Evolutionary conservation across 2,888 invertebrate genomes (phyloP).

Genomic region (Eupithecia inturbata): DNA sequence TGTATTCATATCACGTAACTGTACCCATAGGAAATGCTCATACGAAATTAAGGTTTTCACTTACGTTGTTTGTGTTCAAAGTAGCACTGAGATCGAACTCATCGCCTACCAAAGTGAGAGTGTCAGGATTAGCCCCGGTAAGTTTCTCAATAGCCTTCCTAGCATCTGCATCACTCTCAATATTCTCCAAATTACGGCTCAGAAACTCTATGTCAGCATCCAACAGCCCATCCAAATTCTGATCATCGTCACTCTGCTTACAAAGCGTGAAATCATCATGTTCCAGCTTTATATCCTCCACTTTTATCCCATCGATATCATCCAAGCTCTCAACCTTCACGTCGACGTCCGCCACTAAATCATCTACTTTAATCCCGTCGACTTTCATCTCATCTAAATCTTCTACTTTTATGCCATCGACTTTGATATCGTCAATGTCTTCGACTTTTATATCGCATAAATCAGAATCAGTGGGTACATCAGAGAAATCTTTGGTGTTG

Average conservation of each 20-base stretch:
- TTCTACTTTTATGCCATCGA: constrained; percentile 74
- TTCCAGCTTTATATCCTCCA: constrained; percentile 77
- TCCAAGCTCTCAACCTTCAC: constrained; percentile 77
- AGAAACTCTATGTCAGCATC: constrained; percentile 82
- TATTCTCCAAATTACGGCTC: constrained; percentile 78
- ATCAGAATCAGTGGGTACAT: constrained; percentile 71
- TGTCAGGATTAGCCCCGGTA: constrained; percentile 78
- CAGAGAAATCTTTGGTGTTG: constrained; percentile 70
- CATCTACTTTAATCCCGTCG: constrained; percentile 75
- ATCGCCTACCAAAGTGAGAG: constrained; percentile 76
- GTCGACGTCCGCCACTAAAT: constrained; percentile 61
- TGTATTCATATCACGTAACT: not conserved
- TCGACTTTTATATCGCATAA: constrained; percentile 79
- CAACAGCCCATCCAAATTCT: constrained; percentile 74
- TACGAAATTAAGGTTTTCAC: constrained; percentile 40
- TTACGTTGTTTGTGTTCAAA: constrained; percentile 73
- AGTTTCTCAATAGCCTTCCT: constrained; percentile 81
- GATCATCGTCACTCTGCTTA: constrained; percentile 70
- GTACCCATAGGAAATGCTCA: not conserved
- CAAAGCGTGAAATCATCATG: constrained; percentile 73
- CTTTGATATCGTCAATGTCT: constrained; percentile 79
- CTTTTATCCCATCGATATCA: constrained; percentile 72
- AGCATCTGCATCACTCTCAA: constrained; percentile 81
- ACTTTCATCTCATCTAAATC: constrained; percentile 75
- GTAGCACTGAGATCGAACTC: constrained; percentile 80